phyloP scores from a whole-genome alignment of 2,113 vertebrate species.

The Lepidothrix coronata region DNA sequence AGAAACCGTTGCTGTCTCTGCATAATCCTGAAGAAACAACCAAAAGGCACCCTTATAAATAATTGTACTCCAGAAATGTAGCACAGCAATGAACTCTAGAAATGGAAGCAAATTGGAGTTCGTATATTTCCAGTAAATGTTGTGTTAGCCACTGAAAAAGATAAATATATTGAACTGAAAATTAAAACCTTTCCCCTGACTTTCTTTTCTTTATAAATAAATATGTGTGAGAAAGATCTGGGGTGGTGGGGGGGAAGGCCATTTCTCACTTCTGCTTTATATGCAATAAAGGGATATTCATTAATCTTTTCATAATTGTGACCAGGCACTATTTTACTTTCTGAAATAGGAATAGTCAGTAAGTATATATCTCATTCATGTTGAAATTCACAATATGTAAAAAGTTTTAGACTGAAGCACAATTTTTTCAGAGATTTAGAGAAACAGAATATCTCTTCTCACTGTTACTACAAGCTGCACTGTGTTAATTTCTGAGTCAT shows the following conservation, averaged over 20 bases:
- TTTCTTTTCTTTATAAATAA: neutral
- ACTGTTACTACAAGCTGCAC: neutral
- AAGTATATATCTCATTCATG: neutral
- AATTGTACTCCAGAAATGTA: neutral
- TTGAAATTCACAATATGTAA: conserved; percentile 17
- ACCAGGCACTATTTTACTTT: neutral
- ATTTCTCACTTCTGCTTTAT: neutral
- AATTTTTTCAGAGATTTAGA: neutral
- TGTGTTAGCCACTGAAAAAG: neutral
- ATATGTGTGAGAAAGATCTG: neutral
- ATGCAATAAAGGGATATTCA: neutral
- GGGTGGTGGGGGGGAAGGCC: fast-evolving
- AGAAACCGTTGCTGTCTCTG: conserved; percentile 70
- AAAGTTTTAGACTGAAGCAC: neutral
- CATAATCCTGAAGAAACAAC: conserved; percentile 22
- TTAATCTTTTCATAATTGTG: neutral
- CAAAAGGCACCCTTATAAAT: neutral
- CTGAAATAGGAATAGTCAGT: neutral
- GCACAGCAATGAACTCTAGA: neutral
- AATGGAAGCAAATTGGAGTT: neutral
- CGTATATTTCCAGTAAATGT: neutral
- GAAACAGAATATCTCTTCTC: neutral
- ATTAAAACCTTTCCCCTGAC: neutral
- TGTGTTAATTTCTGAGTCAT: neutral
- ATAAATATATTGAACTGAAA: neutral